Evolutionary conservation across 2,797 vertebrate species (phyloP).

Genomic region (Melanotaenia parkinsoni): DNA sequence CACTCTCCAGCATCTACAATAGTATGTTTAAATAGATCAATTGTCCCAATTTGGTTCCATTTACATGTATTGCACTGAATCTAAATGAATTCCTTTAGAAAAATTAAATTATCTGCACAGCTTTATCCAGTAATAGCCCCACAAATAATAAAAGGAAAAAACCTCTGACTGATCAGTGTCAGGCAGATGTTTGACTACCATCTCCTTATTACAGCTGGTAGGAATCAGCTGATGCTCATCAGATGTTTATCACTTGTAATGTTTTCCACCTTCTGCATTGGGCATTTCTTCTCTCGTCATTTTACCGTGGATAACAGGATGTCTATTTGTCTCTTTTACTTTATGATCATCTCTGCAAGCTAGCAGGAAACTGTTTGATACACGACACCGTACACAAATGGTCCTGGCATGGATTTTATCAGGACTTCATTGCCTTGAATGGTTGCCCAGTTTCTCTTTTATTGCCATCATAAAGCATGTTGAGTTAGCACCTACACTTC

Average conservation of each 20-base stretch:
- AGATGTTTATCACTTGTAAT: slow-evolving; percentile 20
- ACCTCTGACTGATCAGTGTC: slow-evolving; percentile 25
- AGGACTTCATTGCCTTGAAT: slow-evolving; percentile 63
- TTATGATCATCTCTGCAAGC: slow-evolving; percentile 70
- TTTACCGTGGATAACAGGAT: slow-evolving; percentile 41
- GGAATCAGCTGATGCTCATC: slow-evolving; percentile 31
- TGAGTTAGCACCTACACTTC: slow-evolving; percentile 54
- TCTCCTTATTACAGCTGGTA: slow-evolving; percentile 31
- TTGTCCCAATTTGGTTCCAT: neutral
- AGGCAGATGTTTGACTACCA: slow-evolving; percentile 37
- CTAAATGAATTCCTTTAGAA: neutral
- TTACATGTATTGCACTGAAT: neutral
- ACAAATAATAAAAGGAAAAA: no score
- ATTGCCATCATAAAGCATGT: slow-evolving; percentile 68
- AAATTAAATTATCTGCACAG: neutral
- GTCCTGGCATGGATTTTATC: slow-evolving; percentile 69
- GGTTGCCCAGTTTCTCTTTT: slow-evolving; percentile 71
- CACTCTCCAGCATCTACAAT: neutral
- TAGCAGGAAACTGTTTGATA: slow-evolving; percentile 69
- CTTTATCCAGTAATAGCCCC: slow-evolving; percentile 8
- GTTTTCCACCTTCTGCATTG: slow-evolving; percentile 8
- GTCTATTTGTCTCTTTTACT: slow-evolving; percentile 66
- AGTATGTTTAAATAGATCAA: neutral
- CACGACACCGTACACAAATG: slow-evolving; percentile 68
- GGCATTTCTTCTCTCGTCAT: slow-evolving; percentile 16